Evolutionary conservation across 2,888 invertebrate species (phyloP), one percentile per base, ranked within the genome.

Genomic region (Drosophila borealis): DNA sequence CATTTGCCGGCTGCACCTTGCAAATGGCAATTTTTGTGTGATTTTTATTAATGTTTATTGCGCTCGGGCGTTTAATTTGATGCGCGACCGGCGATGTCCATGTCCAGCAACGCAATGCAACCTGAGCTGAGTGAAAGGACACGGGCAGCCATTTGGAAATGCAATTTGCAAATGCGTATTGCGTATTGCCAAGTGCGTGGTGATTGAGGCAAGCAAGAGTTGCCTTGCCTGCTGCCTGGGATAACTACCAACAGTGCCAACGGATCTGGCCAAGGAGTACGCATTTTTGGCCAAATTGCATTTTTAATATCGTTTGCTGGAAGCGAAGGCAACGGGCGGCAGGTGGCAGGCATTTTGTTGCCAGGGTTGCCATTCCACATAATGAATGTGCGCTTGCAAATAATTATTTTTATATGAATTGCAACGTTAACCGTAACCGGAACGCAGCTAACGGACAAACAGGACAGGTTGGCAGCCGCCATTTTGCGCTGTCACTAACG

Each of bases 21-120:
- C 60, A 54, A 74, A 67, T 65, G 62, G 67, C 80, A 85, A 88
- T 88, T 85, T 85, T 74, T 82, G 86, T 88, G 86, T 78, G 71
- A 80, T 80, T 85, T 85, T 88, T 85, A 88, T 88, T 85, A 84
- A 88, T 88, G 83, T 85, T 84, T 83, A 83, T 86, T 78, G 87
- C 74, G 45, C 42, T 70, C 69, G 57, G 62, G 72, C 85, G 80
- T 85, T 81, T 82, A 85, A 82, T 82, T 82, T 82, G 83, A 78
- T 80, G 81, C 73, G 68, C 56, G 39, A 11, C 36, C 49, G 17
- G 6, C 39, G 8, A 14, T 44, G 46, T 33, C 42, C 42, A 60
- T 67, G 70, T 73, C 56, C 72, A 54, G 77, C 56, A 45, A 44
- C 19, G 54, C 49, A 36, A 37, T 86, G 78, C 84, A 71, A 57